Percentiles rank a stretch among this genome's conserved stretches.
These are phyloP conservation scores for Chaetodon trifasciatus DNA, from an alignment of 2,797 vertebrate genomes.

Conservation along the genomic window DNA sequence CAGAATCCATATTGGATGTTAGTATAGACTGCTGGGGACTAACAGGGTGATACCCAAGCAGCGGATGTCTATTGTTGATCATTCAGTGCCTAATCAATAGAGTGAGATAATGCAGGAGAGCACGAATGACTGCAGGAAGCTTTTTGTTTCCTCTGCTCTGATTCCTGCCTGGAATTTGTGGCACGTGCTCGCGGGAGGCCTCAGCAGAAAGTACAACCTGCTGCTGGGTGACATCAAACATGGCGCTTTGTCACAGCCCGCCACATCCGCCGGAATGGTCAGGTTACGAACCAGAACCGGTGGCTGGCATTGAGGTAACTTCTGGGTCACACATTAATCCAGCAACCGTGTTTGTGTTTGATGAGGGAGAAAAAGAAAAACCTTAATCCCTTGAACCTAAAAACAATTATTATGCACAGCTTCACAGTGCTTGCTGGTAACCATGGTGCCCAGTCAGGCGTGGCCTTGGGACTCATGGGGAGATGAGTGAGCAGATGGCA, in stretches of 20 bases:
- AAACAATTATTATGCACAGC: constrained; percentile 58
- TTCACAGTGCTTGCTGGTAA: constrained; percentile 56
- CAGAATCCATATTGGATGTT: constrained; percentile 12
- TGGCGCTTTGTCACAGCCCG: constrained; percentile 12
- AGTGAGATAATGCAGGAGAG: constrained; percentile 15
- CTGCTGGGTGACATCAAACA: constrained; percentile 39
- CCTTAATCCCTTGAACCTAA: constrained; percentile 34
- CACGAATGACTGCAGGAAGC: constrained; percentile 11
- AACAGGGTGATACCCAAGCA: not conserved
- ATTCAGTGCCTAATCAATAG: constrained; percentile 28
- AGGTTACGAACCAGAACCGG: constrained; percentile 6
- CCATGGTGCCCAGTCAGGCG: constrained; percentile 52
- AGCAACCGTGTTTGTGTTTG: constrained; percentile 27
- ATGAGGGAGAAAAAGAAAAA: not conserved
- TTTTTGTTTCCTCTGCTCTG: constrained; percentile 39
- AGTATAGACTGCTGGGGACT: not conserved
- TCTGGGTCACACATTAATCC: constrained; percentile 43
- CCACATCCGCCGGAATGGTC: not conserved
- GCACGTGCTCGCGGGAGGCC: constrained; percentile 32
- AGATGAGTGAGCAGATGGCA: constrained; percentile 76
- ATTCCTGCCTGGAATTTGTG: constrained; percentile 48
- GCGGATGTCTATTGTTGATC: constrained; percentile 23
- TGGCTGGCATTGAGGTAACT: constrained; percentile 7
- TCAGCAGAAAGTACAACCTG: not conserved
- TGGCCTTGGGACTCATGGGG: constrained; percentile 54